Evolutionary conservation across 2,888 invertebrate species (phyloP), one percentile per base, ranked within the genome.

Genomic region (Monoplex corrugatus): DNA sequence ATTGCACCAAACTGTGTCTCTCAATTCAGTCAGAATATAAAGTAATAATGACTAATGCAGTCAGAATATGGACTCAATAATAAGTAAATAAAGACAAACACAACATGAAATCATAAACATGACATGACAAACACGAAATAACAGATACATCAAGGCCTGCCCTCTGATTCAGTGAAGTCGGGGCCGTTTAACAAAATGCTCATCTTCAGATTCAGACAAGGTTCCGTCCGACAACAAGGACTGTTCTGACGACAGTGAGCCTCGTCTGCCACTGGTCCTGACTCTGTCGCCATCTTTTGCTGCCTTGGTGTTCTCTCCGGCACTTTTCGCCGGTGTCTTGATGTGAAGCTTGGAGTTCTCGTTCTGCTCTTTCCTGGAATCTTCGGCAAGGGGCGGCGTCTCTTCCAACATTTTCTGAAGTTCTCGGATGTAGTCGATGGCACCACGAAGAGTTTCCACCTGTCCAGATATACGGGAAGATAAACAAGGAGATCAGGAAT

Each of bases 351-450:
- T 84, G 43, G 50, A 13, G 10, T 28, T 43, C 19, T 80, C 57
- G 28, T 43, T 57, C 2, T 44, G 40, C 0, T 83, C 68, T 32
- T 43, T 3, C 19, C 19, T 3, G 83, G 40, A 8, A 16, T 83
- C 35, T 45, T 23, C 32, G 50, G 35, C 1, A 35, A 68, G 3
- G 38, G 85, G 85, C 40, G 88, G 78, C 28, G 80, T 2, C 45
- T 90, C 90, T 40, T 89, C 90, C 35, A 94, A 84, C 3, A 94
- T 43, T 6, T 88, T 85, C 89, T 95, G 92, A 16, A 96, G 91
- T 82, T 94, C 92, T 88, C 93, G 92, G n/a, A 96, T 96, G 89
- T 96, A 96, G 40, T 93, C 91, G 78, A 96, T 95, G 82, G 96
- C 96, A n/a, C 92, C 90, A 43, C 95, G 90, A 28, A 96, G 91